Base-by-base conservation (phyloP, 2,113 vertebrate genomes). In the Myrmecophaga tridactyla region DNA sequence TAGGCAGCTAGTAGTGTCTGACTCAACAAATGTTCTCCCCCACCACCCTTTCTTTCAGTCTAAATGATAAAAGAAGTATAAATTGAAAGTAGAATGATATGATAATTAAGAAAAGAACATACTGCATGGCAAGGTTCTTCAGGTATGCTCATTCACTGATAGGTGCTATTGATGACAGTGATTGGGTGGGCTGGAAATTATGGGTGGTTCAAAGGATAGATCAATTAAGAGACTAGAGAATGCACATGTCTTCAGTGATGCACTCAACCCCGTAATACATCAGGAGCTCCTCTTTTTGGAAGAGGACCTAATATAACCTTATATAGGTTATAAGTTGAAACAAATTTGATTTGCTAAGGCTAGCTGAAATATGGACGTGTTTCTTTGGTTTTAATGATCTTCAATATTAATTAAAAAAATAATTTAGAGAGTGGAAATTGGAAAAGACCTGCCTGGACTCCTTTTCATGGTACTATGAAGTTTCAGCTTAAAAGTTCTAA, bases 41-140 rank as follows among this genome's bases (percentile, higher is more conserved):
- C n/a, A n/a, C 17, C 17, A 94, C 41, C 13, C 25, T 69, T 84
- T 85, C 39, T 94, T 75, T 63, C 90, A 87, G 58, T 70, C n/a
- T 85, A 48, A 76, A 83, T 88, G 72, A 60, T 62, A 70, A n/a
- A n/a, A n/a, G n/a, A n/a, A 94, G 13, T 41, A 88, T n/a, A 90
- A 48, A 63, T 14, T 89, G 20, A 77, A 95, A 94, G 80, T 6
- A 77, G 6, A 34, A 36, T 51, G 91, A 73, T 53, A 90, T 88
- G 70, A 58, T 90, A 81, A 75, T 56, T 63, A 87, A 92, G 58
- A 75, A 92, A 85, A 94, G 39, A 41, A 34, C 20, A 81, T 23
- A 60, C 72, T 81, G 29, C 20, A 56, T 25, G 41, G 3, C 25
- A 85, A 43, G 46, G 29, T 87, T 90, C 17, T 31, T 25, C 39